Evolutionary conservation across 2,888 invertebrate species (phyloP), one percentile per base, ranked within the genome.

Genomic region (Marasmarcha lunaedactyla): DNA sequence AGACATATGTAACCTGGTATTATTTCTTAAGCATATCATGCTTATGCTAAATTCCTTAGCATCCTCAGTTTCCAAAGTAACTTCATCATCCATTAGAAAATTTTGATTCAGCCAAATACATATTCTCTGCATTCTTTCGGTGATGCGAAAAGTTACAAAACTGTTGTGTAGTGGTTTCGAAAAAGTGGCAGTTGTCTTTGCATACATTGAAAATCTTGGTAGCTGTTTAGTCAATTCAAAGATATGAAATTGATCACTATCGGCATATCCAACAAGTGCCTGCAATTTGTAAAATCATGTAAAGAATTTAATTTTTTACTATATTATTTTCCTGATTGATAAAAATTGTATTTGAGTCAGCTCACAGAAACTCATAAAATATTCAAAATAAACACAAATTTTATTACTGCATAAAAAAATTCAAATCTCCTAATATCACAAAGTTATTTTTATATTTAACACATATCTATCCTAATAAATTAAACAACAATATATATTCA

Each of bases 31-130:
- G 51, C 90, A 90, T 36, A 88, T 65, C 36, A 94, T 85, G 56
- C 86, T 84, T 4, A 92, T 55, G 53, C 88, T 86, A 15, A 94
- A 71, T 34, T 86, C 86, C 35, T 79, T 79, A 0, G 64, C 61
- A 33, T 84, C 86, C n/a, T 85, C 86, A 11, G 77, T 73, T 4
- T 84, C 77, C 1, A 88, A 68, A 48, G 87, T 86, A 1, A 90
- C 57, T 42, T 91, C 91, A 40, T 87, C 77, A 0, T 88, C 84
- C 1, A 92, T 65, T 1, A 92, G 73, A 57, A 96, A 94, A 63
- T 91, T 93, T 61, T 94, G 94, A 61, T 94, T 95, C 11, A 95
- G 72, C 96, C 96, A 97, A 68, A 95, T 88, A 39, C 89, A 89
- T 33, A 91, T 88, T 47, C 90, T 76, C 57, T 89, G 90, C 1